These are phyloP conservation scores for Nephila pilipes DNA, from an alignment of 1,140 invertebrate species.

Conservation along the genomic window DNA sequence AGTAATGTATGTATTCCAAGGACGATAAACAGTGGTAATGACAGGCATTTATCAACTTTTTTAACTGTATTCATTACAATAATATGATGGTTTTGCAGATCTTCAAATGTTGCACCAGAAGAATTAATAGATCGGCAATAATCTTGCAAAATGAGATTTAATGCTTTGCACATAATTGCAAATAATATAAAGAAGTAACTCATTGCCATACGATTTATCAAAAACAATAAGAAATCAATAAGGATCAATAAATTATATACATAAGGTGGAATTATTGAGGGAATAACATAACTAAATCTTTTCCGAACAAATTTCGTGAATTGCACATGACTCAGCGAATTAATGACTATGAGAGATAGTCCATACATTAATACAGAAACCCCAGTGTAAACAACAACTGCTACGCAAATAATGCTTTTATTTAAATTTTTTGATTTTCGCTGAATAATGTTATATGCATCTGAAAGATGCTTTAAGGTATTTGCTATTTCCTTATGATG, in stretches of 20 bases:
- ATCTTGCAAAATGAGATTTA: too few relatives aligned
- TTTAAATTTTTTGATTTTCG: not conserved
- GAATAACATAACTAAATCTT: not conserved
- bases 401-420: not conserved
- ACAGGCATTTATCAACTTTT: too few relatives aligned
- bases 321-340: not conserved
- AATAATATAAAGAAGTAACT: not conserved
- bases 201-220: not conserved
- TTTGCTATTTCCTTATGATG: not conserved
- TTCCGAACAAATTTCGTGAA: not conserved
- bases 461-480: not conserved
- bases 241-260: not conserved
- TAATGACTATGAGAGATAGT: not conserved
- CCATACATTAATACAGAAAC: not conserved
- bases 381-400: not conserved
- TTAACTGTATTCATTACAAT: not conserved
- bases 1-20: not conserved
- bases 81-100: not conserved
- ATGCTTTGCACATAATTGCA: not conserved
- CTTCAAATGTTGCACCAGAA: not conserved
- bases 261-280: not conserved
- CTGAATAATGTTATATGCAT: not conserved
- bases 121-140: not conserved
- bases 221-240: not conserved
- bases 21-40: not conserved